Base-by-base conservation (phyloP, 1,140 invertebrate species). In the Drosophila elegans region DNA sequence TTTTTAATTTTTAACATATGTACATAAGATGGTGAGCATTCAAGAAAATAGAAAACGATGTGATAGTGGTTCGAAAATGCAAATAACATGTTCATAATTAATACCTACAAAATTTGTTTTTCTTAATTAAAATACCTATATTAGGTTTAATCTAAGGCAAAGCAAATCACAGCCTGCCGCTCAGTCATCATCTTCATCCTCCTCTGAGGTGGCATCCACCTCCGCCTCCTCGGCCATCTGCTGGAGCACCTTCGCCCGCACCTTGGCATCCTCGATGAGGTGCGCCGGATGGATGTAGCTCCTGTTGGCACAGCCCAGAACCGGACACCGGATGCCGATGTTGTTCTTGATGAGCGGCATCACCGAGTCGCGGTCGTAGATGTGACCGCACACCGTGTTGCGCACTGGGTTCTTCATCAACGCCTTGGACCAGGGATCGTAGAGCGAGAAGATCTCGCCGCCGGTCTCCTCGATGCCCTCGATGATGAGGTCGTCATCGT, bases 391-490 rank as follows among this genome's bases (percentile, higher is more conserved):
- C 1, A 45, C 73, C 0, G 3, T 68, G 27, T 85, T 84, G 3
- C 67, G 67, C 7, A 85, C 51, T 0, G 81, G 81, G 49, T 85
- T 51, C 10, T 39, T 7, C 62, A 84, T 77, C 0, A 85, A 13
- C 0, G 25, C 39, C 48, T 80, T 85, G 5, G 81, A 66, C 81
- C 81, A 84, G 0, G 81, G 81, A 45, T 84, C 81, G 16, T 55
- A 48, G 16, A 84, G 44, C 3, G 81, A 80, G 21, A 73, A 55
- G 1, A 49, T 36, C 13, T 52, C 64, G 21, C 39, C 46, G 12
- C 49, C 69, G 38, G 41, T 4, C 9, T 41, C 49, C 13, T 32
- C 9, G 11, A 66, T 21, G 5, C 34, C 52, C n/a, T 64, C 61
- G n/a, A 67, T 10, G 4, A 32, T 34, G 0, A 66, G 29, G 25